Conservation (phyloP, 2,113 vertebrate species). For the Python bivittatus region DNA sequence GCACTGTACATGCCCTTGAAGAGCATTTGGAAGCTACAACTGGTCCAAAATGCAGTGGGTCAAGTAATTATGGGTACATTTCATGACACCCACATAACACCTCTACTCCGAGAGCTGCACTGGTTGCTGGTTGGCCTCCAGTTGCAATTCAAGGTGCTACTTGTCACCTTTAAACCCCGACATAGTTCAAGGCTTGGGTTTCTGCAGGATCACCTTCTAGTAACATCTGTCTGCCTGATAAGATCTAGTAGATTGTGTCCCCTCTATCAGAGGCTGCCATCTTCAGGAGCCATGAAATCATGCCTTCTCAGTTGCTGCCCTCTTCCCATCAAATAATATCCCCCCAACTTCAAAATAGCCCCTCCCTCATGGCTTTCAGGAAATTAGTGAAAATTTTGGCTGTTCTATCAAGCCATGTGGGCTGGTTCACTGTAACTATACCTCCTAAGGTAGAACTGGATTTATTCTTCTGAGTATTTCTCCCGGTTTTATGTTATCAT, state of each 20-base stretch:
- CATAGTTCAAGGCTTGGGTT: neutral
- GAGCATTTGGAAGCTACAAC: neutral
- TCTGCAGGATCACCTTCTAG: neutral
- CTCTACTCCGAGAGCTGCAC: neutral
- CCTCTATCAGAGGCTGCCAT: neutral
- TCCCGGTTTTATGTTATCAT: neutral
- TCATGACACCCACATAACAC: neutral
- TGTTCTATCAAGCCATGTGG: neutral
- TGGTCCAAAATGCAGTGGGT: neutral
- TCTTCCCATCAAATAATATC: neutral
- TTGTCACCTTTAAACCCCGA: neutral
- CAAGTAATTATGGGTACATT: neutral
- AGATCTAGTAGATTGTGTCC: neutral
- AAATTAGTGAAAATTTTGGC: neutral
- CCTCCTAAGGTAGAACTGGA: neutral
- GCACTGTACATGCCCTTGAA: neutral
- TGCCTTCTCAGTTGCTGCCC: neutral
- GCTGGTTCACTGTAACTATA: neutral
- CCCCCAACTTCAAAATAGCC: neutral
- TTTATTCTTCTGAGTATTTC: neutral
- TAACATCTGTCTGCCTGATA: neutral
- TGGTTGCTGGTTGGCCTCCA: neutral
- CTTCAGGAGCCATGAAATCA: neutral
- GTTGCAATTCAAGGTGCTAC: no score
- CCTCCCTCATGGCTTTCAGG: neutral